Base-by-base conservation (phyloP, 2,113 vertebrate genomes). In the Calonectris borealis region DNA sequence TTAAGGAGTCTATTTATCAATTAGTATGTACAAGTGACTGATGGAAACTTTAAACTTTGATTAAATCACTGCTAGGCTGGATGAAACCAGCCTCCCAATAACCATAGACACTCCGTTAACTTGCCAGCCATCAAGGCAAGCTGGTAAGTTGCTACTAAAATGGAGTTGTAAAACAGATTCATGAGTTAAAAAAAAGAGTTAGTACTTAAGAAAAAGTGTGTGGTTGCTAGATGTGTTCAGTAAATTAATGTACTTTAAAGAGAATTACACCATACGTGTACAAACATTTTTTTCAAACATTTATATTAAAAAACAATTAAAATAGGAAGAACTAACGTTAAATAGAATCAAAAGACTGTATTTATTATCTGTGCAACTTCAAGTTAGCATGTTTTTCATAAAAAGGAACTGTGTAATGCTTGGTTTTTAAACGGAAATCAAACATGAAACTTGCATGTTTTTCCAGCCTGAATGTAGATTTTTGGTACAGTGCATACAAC, bases 181-280 rank as follows among this genome's bases (percentile, higher is more conserved):
- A 13, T 58, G 22, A 80, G 12, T 49, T 79, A 86, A 36, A 21
- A 57, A 42, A 61, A 77, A 9, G 6, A 68, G 2, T 38, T 48
- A 34, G 3, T 48, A 44, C 31, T 72, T 91, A 31, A 49, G 29
- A 57, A 62, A 66, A 79, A 57, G 3, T 34, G 16, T 11, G 11
- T 18, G 3, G 25, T 54, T 80, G 14, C 15, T 57, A 29, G 34
- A 22, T 57, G 3, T 55, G 10, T 83, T 68, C 25, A 44, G 10
- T n/a, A 46, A 66, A 46, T 9, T 29, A 34, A n/a, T 44, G 12
- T 57, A 34, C 27, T 64, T 73, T 1, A 40, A 77, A 64, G 24
- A 84, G 5, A 66, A 84, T 49, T 64, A 36, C 6, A 27, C 11
- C 0, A 1, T 20, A 15, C 3, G 0, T 58, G 7, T 32, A 19